Evolutionary conservation across 2,888 invertebrate genomes (phyloP).

Genomic region (Volucella zonaria): DNA sequence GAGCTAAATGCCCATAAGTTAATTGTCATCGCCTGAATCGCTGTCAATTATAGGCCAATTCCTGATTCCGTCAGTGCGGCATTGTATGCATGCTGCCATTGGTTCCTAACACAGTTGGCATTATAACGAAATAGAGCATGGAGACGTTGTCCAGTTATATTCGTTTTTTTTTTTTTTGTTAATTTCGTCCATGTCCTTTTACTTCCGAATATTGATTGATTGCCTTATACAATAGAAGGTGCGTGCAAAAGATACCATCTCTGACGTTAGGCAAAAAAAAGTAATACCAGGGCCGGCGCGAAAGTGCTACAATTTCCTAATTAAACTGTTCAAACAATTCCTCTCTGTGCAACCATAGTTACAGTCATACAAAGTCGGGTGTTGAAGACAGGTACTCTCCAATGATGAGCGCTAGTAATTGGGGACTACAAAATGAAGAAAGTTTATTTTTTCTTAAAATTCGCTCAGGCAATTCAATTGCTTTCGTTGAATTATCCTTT

Average conservation of each 20-base stretch:
- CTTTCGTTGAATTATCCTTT: conserved; percentile 51
- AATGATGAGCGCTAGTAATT: neutral
- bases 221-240: conserved; percentile 8
- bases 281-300: neutral
- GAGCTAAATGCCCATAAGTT: conserved; percentile 66
- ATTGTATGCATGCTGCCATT: conserved; percentile 5
- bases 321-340: conserved; percentile 46
- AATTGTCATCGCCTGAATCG: conserved; percentile 70
- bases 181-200: neutral
- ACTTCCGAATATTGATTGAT: conserved; percentile 10
- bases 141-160: conserved; percentile 31
- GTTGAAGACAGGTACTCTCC: neutral
- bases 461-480: conserved; percentile 42
- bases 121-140: conserved; percentile 58
- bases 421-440: conserved; percentile 2
- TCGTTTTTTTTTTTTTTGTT: conserved; percentile 1
- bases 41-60: conserved; percentile 40
- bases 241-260: neutral
- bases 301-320: conserved; percentile 18
- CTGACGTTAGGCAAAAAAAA: neutral
- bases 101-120: conserved; percentile 46
- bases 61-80: neutral
- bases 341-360: conserved; percentile 4
- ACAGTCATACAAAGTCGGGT: conserved; percentile 1
- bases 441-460: conserved; percentile 12